phyloP scores from a whole-genome alignment of 2,113 vertebrate species.

The Cygnus atratus region DNA sequence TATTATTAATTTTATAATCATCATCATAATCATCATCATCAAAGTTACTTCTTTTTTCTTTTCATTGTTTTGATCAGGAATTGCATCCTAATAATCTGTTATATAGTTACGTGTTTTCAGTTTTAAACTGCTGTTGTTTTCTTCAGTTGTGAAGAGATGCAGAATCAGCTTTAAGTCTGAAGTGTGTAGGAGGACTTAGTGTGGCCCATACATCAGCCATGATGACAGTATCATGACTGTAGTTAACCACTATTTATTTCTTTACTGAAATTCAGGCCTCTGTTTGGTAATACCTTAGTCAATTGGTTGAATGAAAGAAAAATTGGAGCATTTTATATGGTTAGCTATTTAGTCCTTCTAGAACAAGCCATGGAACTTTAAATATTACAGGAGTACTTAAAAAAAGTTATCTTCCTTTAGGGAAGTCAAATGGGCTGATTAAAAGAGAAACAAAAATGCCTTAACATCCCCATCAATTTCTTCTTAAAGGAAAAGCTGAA shows the following conservation, averaged over 20 bases:
- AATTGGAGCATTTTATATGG: not conserved
- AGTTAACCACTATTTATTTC: not conserved
- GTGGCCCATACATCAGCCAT: not conserved
- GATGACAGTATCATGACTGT: not conserved
- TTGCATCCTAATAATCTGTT: not conserved
- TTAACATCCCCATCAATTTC: not conserved
- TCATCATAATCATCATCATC: no score
- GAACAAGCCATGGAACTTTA: not conserved
- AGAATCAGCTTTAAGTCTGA: not conserved
- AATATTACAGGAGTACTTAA: conserved; percentile 6
- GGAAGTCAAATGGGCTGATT: not conserved
- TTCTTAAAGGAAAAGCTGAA: not conserved
- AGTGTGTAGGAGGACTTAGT: not conserved
- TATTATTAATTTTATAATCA: no score
- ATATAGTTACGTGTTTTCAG: not conserved
- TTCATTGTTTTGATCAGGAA: not conserved
- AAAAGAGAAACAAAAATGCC: not conserved
- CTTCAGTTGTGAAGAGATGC: not conserved
- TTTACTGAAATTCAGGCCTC: not conserved
- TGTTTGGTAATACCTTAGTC: not conserved
- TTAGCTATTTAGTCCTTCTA: not conserved
- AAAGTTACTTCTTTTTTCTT: not conserved
- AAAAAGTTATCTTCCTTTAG: not conserved
- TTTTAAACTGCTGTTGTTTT: not conserved
- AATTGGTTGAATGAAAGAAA: not conserved